Conservation (phyloP, 1,140 invertebrate species). For the Lordiphosa clarofinis region DNA sequence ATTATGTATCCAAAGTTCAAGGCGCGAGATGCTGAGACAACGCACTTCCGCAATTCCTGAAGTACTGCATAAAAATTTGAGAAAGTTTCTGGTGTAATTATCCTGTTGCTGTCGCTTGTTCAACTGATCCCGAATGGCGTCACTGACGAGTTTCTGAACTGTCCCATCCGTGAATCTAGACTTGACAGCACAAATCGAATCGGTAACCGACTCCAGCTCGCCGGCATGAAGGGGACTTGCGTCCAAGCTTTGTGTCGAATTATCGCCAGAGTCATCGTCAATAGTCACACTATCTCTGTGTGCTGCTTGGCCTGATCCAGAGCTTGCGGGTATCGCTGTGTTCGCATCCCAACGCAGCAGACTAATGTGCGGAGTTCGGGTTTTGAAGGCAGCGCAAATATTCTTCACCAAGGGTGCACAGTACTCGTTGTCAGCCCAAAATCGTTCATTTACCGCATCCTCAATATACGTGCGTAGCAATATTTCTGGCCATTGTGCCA, state of each 20-base stretch:
- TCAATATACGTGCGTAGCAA: constrained; percentile 94
- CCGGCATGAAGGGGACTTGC: constrained; percentile 44
- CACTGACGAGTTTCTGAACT: constrained; percentile 91
- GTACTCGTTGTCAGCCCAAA: constrained; percentile 95
- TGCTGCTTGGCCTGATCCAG: constrained; percentile 45
- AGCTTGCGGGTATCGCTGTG: constrained; percentile 47
- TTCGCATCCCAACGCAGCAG: constrained; percentile 83
- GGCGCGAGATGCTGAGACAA: constrained; percentile 87
- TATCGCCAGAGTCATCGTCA: constrained; percentile 83
- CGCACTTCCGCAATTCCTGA: constrained; percentile 92
- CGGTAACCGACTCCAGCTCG: constrained; percentile 45
- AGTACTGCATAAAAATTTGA: constrained; percentile 90
- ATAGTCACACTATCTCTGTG: constrained; percentile 79
- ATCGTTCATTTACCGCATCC: constrained; percentile 93
- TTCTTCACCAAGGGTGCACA: constrained; percentile 96
- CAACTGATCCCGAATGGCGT: constrained; percentile 93
- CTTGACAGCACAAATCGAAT: constrained; percentile 62
- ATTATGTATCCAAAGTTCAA: constrained; percentile 97
- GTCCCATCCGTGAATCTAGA: constrained; percentile 85
- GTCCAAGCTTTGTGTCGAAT: constrained; percentile 63
- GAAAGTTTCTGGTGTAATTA: constrained; percentile 91
- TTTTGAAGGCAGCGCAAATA: constrained; percentile 92
- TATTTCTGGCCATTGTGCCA: constrained; percentile 88
- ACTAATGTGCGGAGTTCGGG: constrained; percentile 85
- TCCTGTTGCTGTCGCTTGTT: constrained; percentile 91